Evolutionary conservation across 37 sponge, comb jelly and placozoan species (phyloP).

Genomic region (Chondrosia reniformis): DNA sequence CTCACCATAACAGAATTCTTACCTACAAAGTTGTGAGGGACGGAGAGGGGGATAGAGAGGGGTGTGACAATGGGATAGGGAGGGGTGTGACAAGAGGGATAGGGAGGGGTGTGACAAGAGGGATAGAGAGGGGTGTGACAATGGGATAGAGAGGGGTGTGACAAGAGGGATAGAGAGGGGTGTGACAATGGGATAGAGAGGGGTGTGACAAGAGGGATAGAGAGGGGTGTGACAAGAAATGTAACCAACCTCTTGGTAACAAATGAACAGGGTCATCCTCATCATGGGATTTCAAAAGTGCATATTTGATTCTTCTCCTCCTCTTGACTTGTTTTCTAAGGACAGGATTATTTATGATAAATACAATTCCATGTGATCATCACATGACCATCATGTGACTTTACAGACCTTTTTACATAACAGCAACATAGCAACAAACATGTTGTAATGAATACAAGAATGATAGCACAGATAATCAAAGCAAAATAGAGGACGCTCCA

Average conservation of each 20-base stretch:
- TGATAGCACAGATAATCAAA: constrained; percentile 24
- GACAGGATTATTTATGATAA: neutral
- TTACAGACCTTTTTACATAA: constrained; percentile 51
- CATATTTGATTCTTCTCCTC: constrained; percentile 8
- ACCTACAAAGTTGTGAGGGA: neutral
- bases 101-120: neutral
- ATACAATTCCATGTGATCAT: no score
- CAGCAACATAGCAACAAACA: constrained; percentile 68
- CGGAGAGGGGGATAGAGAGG: neutral
- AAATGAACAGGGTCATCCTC: neutral
- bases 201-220: no score
- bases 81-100: neutral
- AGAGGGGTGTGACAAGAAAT: no score
- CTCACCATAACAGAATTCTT: neutral
- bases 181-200: neutral
- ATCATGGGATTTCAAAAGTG: neutral
- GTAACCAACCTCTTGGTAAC: neutral
- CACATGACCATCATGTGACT: neutral
- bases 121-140: neutral
- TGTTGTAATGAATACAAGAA: constrained; percentile 19
- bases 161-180: neutral
- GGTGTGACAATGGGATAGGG: neutral
- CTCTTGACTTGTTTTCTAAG: neutral
- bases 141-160: neutral
- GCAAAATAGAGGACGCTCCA: constrained; percentile 67